These are phyloP conservation scores for Chaetodon trifasciatus DNA, from an alignment of 2,797 vertebrate species.

Conservation along the genomic window DNA sequence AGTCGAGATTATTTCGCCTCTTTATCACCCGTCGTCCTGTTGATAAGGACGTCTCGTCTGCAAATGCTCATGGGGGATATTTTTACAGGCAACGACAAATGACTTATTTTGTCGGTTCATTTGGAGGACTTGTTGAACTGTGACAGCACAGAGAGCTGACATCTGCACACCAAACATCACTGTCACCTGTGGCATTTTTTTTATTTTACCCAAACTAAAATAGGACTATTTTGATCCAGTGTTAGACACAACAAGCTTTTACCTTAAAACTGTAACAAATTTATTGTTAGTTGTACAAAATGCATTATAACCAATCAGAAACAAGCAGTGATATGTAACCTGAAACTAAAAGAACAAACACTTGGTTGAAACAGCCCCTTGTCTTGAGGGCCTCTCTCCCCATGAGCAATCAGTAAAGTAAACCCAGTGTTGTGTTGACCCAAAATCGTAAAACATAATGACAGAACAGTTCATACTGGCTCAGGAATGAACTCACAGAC, in stretches of 20 bases:
- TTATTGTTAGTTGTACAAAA: too few relatives aligned
- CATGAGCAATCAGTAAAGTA: neutral
- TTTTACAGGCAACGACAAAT: neutral
- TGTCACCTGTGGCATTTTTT: neutral
- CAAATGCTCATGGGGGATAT: neutral
- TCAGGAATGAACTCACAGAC: too few relatives aligned
- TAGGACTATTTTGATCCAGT: too few relatives aligned
- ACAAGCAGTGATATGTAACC: too few relatives aligned
- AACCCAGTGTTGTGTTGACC: neutral
- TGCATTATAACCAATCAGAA: too few relatives aligned
- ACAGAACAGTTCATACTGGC: too few relatives aligned
- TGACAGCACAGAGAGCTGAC: neutral
- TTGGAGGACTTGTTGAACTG: neutral
- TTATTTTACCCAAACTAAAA: neutral
- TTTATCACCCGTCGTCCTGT: neutral
- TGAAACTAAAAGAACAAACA: neutral
- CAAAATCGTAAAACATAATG: neutral
- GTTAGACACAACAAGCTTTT: too few relatives aligned
- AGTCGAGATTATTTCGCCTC: conserved; percentile 7
- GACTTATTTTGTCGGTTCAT: neutral
- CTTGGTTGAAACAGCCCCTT: neutral
- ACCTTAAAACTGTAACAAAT: too few relatives aligned
- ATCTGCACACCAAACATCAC: neutral
- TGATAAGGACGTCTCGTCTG: neutral
- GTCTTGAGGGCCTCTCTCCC: neutral